phyloP scores from a whole-genome alignment of 2,888 invertebrate genomes.

The Cremastinae sp. region DNA sequence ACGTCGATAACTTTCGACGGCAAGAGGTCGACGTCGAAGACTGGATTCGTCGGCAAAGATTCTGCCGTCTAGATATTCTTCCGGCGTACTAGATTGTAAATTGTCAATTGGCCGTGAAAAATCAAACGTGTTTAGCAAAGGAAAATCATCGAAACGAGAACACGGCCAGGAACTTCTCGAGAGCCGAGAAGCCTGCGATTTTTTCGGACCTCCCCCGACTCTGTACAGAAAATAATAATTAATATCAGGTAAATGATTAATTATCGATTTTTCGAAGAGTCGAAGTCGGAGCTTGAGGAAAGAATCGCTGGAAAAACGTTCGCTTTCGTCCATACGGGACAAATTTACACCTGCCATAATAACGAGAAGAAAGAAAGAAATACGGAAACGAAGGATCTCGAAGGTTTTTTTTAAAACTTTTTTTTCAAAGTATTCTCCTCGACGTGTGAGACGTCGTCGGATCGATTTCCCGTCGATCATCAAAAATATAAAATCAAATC shows the following conservation, averaged over 20 bases:
- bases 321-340: slow-evolving; percentile 46
- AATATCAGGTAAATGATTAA: slow-evolving; percentile 1
- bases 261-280: slow-evolving; percentile 29
- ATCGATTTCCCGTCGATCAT: slow-evolving; percentile 14
- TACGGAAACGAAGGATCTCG: slow-evolving; percentile 20
- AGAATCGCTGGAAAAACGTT: slow-evolving; percentile 50
- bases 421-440: slow-evolving; percentile 6
- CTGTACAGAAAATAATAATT: slow-evolving; percentile 10
- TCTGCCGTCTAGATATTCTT: slow-evolving; percentile 88
- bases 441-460: slow-evolving; percentile 45
- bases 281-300: slow-evolving; percentile 28
- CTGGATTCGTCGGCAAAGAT: slow-evolving; percentile 93
- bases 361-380: slow-evolving; percentile 20
- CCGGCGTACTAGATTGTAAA: slow-evolving; percentile 81
- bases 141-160: slow-evolving; percentile 27
- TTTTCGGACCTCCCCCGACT: slow-evolving; percentile 35
- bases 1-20: slow-evolving; percentile 92
- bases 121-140: slow-evolving; percentile 24
- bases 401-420: slow-evolving; percentile 7
- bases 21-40: slow-evolving; percentile 90
- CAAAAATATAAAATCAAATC: slow-evolving; percentile 20
- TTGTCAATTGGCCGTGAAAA: slow-evolving; percentile 63
- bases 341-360: slow-evolving; percentile 50
- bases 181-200: slow-evolving; percentile 48
- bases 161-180: slow-evolving; percentile 51